Percentiles rank a stretch among this genome's conserved stretches.
Conservation (phyloP, 2,113 vertebrate species). For the Myocastor coypus region DNA sequence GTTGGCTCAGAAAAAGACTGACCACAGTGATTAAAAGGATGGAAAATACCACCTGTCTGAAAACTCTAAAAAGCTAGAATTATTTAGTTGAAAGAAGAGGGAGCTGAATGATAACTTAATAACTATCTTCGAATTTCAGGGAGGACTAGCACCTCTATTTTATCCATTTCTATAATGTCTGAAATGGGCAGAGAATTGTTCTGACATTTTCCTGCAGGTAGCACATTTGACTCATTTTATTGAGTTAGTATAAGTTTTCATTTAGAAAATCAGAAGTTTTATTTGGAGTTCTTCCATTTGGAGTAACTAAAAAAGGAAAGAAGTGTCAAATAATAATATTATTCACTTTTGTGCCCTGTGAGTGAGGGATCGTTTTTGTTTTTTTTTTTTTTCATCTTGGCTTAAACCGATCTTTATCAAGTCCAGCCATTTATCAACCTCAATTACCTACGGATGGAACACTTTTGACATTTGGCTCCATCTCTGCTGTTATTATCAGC, state of each 20-base stretch:
- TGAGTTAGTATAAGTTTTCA: constrained; percentile 13
- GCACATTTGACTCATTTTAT: constrained; percentile 40
- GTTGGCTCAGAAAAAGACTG: constrained; percentile 42
- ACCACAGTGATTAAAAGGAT: constrained; percentile 65
- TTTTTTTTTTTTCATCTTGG: not conserved
- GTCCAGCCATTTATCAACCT: constrained; percentile 55
- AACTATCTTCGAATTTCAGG: constrained; percentile 55
- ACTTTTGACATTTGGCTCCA: constrained; percentile 50
- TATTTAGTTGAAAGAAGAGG: constrained; percentile 56
- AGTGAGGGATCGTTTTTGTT: not conserved
- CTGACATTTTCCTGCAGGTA: not conserved
- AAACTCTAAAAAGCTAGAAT: constrained; percentile 20
- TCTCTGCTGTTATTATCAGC: constrained; percentile 37
- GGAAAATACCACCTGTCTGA: constrained; percentile 47
- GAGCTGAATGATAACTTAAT: constrained; percentile 41
- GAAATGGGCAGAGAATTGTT: constrained; percentile 31
- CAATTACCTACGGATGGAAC: constrained; percentile 42
- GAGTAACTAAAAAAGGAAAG: not conserved
- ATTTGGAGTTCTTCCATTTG: constrained; percentile 55
- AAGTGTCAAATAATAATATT: not conserved
- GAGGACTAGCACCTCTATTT: constrained; percentile 37
- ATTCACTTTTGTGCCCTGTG: not conserved
- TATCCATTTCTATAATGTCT: constrained; percentile 23
- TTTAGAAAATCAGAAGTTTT: constrained; percentile 35
- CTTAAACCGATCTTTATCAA: constrained; percentile 47